Evolutionary conservation across 2,797 vertebrate genomes (phyloP), one percentile per base, ranked within the genome.

Genomic region (Parauchenoglanis punctatus): DNA sequence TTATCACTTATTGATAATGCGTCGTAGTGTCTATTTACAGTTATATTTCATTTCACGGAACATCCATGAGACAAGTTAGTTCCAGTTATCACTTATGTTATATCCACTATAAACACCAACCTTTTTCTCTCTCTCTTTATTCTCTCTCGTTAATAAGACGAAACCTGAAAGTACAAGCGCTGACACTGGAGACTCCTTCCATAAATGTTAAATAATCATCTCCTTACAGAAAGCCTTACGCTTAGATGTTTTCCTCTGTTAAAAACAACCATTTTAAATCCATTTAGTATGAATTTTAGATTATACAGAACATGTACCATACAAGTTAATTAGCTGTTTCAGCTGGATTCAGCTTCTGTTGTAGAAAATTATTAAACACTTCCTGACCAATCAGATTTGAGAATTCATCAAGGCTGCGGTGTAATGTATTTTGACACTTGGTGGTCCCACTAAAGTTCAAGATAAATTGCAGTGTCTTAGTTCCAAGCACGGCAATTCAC

Each of bases 401-500:
- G 18, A 2, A 68, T 35, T 63, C 6, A n/a, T 13, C 56, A 61
- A 8, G 8, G 3, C 61, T 52, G 10, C 12, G 46, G 17, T 31
- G 18, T 56, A 56, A 25, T 1, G 44, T 31, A 17, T 68, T 18
- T n/a, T 20, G 28, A 31, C n/a, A 68, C 18, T 67, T 49, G 23
- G 13, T 28, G 40, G 23, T 81, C 11, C 81, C 1, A 8, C 17
- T 70, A 28, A 54, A 23, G 49, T 35, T 83, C 75, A 49, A 87
- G 44, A 81, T 59, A 54, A 84, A 88, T 83, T 52, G 12, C 81
- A 77, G 8, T 68, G 77, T 75, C 68, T 82, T 44, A 3, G n/a
- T 52, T 68, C 78, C 83, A 75, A 44, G 76, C 72, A 56, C 20
- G 52, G 35, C 76, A 82, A 61, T 86, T 86, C 81, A 44, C 81